Percentiles rank a stretch among this genome's conserved stretches.
Conservation (phyloP, 2,797 vertebrate species). For the Manis javanica region DNA sequence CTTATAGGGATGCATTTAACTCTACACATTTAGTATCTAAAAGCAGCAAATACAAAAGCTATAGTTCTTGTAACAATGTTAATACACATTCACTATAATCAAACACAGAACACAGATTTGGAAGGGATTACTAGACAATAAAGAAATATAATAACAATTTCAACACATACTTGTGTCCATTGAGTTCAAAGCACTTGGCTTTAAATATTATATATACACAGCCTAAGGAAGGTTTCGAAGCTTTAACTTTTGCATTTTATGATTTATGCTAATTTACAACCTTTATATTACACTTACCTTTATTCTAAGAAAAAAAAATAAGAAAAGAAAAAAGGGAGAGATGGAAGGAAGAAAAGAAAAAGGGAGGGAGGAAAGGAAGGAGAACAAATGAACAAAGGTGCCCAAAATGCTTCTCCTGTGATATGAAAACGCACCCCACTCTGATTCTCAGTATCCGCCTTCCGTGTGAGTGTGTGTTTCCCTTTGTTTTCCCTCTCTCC, state of each 20-base stretch:
- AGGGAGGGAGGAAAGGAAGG: neutral
- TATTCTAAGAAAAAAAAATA: neutral
- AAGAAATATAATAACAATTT: constrained; percentile 13
- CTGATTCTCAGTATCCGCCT: neutral
- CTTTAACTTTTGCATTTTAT: constrained; percentile 29
- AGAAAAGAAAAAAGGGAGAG: neutral
- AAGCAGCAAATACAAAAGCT: constrained; percentile 20
- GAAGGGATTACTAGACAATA: neutral
- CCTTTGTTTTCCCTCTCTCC: neutral
- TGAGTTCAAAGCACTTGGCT: constrained; percentile 27
- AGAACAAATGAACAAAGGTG: neutral
- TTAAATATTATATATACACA: neutral
- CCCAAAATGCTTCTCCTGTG: neutral
- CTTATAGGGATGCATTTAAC: neutral
- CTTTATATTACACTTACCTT: neutral
- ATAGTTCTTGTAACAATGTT: neutral
- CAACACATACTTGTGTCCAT: neutral
- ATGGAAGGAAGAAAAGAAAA: neutral
- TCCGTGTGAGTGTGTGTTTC: neutral
- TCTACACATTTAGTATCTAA: neutral
- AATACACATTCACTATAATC: neutral
- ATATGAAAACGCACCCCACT: neutral
- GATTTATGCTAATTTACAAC: neutral
- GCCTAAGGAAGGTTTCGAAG: neutral
- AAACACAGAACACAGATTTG: constrained; percentile 35